Base-by-base conservation (phyloP, 2,113 vertebrate genomes). In the Antechinus stuartii region DNA sequence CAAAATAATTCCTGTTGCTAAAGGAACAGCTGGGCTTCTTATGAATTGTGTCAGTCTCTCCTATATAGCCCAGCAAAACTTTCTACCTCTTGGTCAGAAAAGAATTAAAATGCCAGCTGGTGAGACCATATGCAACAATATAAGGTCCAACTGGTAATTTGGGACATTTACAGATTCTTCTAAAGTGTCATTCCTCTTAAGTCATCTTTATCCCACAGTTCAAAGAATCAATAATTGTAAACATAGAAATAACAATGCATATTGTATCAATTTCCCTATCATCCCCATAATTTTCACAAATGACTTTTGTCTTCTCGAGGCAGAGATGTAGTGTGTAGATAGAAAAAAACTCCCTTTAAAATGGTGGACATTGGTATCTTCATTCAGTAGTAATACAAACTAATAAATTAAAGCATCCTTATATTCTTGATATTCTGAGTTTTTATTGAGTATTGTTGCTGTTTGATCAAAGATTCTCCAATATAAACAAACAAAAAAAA, bases 381-480 rank as follows among this genome's bases (percentile, higher is more conserved):
- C 91, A 27, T 12, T 91, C 54, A 90, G 96, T 90, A 95, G 52
- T 89, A 93, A 55, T 56, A 47, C 76, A 94, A 54, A 30, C 54
- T 50, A 55, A 68, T 54, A 49, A 93, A 90, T 94, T 91, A 27
- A 53, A 54, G 26, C 19, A 26, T 53, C 50, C 56, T 35, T 93
- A 76, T 84, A 56, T 27, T 61, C 55, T 53, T 54, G 6, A 94
- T 46, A 52, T 91, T 95, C 93, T 25, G 19, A 92, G n/a, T 93
- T 94, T 90, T 89, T 95, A 90, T 91, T 91, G 53, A 95, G 42
- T 54, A 52, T 95, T 89, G 94, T 91, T 95, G 90, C 90, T 35
- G 56, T 94, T 92, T 95, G 68, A 91, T 89, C 54, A 95, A 91
- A 35, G 46, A 92, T 90, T 24, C 89, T 95, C 90, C 84, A 94